These are phyloP conservation scores for Perdita meconis DNA, from an alignment of 2,888 invertebrate genomes.

Conservation along the genomic window DNA sequence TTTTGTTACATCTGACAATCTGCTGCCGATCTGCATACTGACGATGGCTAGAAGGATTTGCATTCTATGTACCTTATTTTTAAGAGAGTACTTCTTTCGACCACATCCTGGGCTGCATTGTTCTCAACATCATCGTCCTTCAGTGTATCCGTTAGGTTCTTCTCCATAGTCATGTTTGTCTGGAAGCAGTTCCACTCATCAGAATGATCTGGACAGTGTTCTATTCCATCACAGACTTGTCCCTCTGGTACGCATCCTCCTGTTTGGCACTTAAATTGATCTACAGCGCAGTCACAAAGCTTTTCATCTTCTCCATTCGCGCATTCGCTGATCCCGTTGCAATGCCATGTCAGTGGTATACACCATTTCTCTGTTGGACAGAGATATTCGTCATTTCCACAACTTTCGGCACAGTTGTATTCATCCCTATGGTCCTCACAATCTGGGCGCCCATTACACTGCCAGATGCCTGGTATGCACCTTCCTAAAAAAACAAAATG, in stretches of 20 bases:
- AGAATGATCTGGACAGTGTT: constrained; percentile 87
- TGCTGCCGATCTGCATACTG: too few species aligned
- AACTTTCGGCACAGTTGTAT: constrained; percentile 85
- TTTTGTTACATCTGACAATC: too few species aligned
- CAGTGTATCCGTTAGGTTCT: constrained; percentile 47
- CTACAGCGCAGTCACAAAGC: constrained; percentile 86
- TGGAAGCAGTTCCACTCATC: constrained; percentile 87
- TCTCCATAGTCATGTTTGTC: constrained; percentile 64
- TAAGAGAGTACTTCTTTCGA: constrained; percentile 65
- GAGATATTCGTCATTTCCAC: constrained; percentile 86
- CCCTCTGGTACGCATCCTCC: constrained; percentile 86
- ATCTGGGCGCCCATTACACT: constrained; percentile 86
- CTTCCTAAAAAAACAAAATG: constrained; percentile 77
- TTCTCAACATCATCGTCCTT: constrained; percentile 56
- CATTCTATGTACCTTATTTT: constrained; percentile 69
- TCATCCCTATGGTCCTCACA: constrained; percentile 87
- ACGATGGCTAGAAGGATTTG: background rate
- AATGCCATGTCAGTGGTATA: constrained; percentile 86
- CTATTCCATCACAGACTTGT: constrained; percentile 86
- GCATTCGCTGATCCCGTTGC: constrained; percentile 87
- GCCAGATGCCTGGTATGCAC: constrained; percentile 87
- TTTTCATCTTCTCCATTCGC: constrained; percentile 86
- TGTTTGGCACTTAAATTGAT: constrained; percentile 86
- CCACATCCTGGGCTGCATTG: constrained; percentile 57
- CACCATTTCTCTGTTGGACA: constrained; percentile 87